Conservation (phyloP, 2,797 vertebrate species). For the Sparus aurata region DNA sequence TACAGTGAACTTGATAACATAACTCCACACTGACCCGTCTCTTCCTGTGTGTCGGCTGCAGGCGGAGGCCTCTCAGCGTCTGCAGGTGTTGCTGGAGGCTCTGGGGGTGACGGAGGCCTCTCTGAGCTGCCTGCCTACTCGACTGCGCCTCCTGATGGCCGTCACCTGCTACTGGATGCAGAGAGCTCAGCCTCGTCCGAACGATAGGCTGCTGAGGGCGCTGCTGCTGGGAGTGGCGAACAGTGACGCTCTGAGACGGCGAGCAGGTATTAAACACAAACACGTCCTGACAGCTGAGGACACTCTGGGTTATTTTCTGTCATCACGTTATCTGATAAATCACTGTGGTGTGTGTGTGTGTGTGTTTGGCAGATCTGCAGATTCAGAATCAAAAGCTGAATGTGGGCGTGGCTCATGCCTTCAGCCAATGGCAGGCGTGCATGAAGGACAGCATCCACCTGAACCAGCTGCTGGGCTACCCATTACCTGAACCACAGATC, state of each 20-base stretch:
- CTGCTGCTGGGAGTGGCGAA: conserved; percentile 85
- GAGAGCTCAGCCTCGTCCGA: conserved; percentile 74
- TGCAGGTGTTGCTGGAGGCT: conserved; percentile 82
- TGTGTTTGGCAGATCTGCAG: conserved; percentile 35
- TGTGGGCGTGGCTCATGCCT: conserved; percentile 80
- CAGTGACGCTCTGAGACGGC: conserved; percentile 55
- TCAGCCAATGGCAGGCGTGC: conserved; percentile 92
- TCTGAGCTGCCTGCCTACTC: conserved; percentile 71
- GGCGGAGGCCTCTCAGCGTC: conserved; percentile 69
- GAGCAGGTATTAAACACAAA: conserved; percentile 6
- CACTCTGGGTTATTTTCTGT: too few relatives aligned
- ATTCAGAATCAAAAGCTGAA: conserved; percentile 52
- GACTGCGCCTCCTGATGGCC: conserved; percentile 81
- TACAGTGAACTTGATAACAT: background rate
- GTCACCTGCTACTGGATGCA: conserved; percentile 86
- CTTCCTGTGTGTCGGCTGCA: conserved; percentile 44
- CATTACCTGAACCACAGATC: conserved; percentile 86
- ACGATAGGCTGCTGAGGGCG: conserved; percentile 82
- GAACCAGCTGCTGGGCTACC: conserved; percentile 88
- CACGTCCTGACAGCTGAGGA: background rate
- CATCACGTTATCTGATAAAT: too few relatives aligned
- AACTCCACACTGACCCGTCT: background rate
- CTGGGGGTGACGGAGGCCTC: conserved; percentile 76
- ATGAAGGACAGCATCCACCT: conserved; percentile 86
- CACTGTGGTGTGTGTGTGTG: background rate